Base-by-base conservation (phyloP, 2,797 vertebrate genomes). In the Sebastes steindachneri region DNA sequence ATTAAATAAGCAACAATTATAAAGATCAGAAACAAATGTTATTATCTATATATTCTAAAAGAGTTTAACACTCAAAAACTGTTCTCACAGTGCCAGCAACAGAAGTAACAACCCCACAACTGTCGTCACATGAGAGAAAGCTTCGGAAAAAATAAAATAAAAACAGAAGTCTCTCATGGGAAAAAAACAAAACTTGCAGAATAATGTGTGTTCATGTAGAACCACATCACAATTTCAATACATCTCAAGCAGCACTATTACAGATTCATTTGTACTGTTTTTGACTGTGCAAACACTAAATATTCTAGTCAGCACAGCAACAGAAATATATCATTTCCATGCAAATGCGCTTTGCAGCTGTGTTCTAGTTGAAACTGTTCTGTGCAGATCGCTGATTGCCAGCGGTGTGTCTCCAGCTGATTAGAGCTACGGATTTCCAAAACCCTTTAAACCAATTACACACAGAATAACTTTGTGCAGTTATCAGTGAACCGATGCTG, bases 321-420 rank as follows among this genome's bases (percentile, higher is more conserved):
- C 15, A 17, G 33, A 31, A 68, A 80, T 66, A 33, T 21, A 17
- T 17, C 0, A 15, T 79, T 68, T 66, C 11, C 9, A 77, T 14
- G 58, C 53, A 65, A 72, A 68, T 68, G 11, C 15, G 2, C 8
- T 37, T 54, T 67, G 9, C 63, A 35, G 66, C 81, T 75, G 53
- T 4, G 12, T 21, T 29, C 29, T 21, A 37, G 45, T 33, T 26
- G n/a, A 37, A 75, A 45, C 54, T 19, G 23, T 3, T 45, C 25
- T 70, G 73, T 9, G 33, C 57, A 77, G 25, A 81, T 62, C 62
- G 71, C 68, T 72, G 78, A 82, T 68, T 75, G 59, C 19, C 23
- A 41, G 64, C 28, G 9, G 11, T 8, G 11, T 21, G 72, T 73
- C 76, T 51, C 29, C 67, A 21, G 75, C 76, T 71, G 51, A 89